Percentiles rank a stretch among this genome's conserved stretches.
Evolutionary conservation across 35 echinoderm and acorn worm species (phyloP).

Genomic region (Strongylocentrotus purpuratus): DNA sequence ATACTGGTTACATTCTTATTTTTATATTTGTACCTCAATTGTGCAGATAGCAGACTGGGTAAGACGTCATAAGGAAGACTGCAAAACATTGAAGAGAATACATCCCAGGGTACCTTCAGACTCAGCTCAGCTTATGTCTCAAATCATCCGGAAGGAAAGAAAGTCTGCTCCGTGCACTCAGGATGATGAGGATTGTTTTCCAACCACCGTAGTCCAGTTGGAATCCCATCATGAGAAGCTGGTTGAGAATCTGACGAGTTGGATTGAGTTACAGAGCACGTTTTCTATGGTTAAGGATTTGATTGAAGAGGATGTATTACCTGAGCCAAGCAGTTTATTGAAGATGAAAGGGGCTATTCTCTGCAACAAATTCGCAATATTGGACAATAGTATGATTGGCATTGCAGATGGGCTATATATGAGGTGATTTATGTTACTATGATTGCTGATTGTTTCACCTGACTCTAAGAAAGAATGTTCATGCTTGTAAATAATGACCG

Average conservation of each 20-base stretch:
- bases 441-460: too few species aligned
- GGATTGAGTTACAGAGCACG: too few species aligned
- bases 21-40: neutral
- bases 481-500: too few species aligned
- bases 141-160: neutral
- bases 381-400: neutral
- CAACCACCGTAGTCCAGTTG: neutral
- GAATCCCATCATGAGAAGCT: neutral
- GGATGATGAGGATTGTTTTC: neutral
- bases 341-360: neutral
- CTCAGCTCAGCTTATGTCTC: neutral
- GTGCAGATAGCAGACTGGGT: neutral
- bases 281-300: neutral
- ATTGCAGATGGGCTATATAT: neutral
- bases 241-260: too few species aligned
- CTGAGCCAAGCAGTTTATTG: neutral
- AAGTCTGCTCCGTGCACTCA: neutral
- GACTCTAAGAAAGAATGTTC: too few species aligned
- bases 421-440: neutral
- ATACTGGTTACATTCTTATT: neutral
- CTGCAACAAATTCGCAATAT: neutral
- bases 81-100: neutral
- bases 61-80: neutral
- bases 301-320: neutral
- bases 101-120: neutral